A percentile compares a stretch with the other conserved stretches of the same genome.
Evolutionary conservation across 2,797 vertebrate species (phyloP).

Genomic region (Eulemur coronatus): DNA sequence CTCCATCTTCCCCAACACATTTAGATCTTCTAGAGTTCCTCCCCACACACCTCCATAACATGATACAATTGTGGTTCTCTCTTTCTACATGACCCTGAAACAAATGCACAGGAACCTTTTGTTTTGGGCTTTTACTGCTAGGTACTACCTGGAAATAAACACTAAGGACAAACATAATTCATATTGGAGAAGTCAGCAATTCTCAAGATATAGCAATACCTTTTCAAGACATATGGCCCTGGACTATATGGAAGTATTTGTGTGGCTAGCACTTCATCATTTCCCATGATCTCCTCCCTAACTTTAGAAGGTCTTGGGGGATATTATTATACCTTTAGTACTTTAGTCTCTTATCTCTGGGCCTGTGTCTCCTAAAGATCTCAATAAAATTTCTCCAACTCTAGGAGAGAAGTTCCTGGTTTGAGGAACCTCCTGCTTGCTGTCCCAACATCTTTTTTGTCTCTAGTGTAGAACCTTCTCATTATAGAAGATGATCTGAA

Average conservation of each 20-base stretch:
- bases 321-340: neutral
- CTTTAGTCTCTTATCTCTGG: neutral
- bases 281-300: neutral
- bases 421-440: neutral
- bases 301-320: neutral
- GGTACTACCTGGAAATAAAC: neutral
- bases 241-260: neutral
- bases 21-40: neutral
- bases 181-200: neutral
- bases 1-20: neutral
- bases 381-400: neutral
- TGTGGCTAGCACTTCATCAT: neutral
- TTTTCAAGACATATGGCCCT: neutral
- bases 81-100: neutral
- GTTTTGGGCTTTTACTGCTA: neutral
- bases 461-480: neutral
- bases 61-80: neutral
- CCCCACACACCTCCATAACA: neutral
- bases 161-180: neutral
- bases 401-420: neutral
- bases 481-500: neutral
- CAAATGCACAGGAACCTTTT: neutral
- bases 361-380: neutral
- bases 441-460: neutral
- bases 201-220: neutral